Conservation (phyloP, 2,888 invertebrate genomes). For the Lasioglossum villosulum region DNA sequence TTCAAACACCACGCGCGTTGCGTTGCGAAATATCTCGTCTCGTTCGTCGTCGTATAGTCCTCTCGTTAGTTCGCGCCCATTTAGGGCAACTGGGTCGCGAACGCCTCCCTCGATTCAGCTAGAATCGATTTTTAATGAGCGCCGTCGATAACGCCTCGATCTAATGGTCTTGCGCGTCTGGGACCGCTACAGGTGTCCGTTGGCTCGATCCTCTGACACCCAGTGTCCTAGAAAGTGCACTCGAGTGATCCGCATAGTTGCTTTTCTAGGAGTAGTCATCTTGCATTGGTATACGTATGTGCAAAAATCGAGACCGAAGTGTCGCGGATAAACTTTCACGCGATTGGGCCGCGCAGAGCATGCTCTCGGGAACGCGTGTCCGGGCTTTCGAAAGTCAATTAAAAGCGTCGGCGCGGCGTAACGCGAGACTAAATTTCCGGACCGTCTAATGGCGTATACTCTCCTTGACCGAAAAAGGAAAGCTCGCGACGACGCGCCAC, state of each 20-base stretch:
- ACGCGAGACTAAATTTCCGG: conserved; percentile 41
- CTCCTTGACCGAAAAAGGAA: conserved; percentile 47
- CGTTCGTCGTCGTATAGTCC: neutral
- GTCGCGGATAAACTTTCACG: neutral
- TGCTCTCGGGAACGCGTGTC: neutral
- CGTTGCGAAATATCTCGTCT: conserved; percentile 33
- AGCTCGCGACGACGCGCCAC: neutral
- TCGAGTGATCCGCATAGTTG: neutral
- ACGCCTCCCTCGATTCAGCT: neutral
- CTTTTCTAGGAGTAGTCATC: neutral
- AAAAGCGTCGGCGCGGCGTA: conserved; percentile 46
- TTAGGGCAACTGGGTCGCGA: conserved; percentile 41
- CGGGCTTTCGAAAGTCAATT: conserved; percentile 54
- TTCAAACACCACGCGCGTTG: conserved; percentile 33
- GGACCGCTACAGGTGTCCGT: conserved; percentile 21
- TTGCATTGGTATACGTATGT: neutral
- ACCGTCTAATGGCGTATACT: conserved; percentile 34
- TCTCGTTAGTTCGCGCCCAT: conserved; percentile 16
- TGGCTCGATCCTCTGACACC: neutral
- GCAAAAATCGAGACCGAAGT: neutral
- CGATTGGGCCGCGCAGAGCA: neutral
- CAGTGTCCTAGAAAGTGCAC: neutral
- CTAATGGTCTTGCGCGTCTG: neutral
- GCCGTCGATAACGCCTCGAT: neutral
- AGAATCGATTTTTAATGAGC: conserved; percentile 18